These are phyloP conservation scores for Anastatus disparis DNA, from an alignment of 1,140 invertebrate genomes.

Conservation along the genomic window DNA sequence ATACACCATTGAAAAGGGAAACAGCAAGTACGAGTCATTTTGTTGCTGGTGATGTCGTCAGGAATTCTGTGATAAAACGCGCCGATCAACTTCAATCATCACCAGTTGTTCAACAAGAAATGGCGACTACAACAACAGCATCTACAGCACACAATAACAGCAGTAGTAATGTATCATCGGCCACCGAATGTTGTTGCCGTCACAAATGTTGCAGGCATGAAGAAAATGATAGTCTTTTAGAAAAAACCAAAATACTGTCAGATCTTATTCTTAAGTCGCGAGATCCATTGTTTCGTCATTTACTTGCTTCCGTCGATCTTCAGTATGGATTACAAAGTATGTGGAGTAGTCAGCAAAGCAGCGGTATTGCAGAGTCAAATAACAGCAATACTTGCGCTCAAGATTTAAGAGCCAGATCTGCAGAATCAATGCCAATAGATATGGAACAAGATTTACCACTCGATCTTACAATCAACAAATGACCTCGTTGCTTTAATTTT, in stretches of 20 bases:
- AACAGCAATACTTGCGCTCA: conserved; percentile 52
- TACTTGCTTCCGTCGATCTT: conserved; percentile 59
- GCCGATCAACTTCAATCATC: conserved; percentile 42
- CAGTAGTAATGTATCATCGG: not conserved
- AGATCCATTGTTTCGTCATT: conserved; percentile 60
- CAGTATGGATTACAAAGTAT: conserved; percentile 24
- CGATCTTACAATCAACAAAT: conserved; percentile 63
- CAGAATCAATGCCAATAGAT: conserved; percentile 52
- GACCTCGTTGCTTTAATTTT: conserved; percentile 35
- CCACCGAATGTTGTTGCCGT: conserved; percentile 55
- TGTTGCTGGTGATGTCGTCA: conserved; percentile 37
- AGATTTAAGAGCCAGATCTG: conserved; percentile 57
- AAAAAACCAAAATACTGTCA: conserved; percentile 63
- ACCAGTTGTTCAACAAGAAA: conserved; percentile 2
- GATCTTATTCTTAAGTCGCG: conserved; percentile 61
- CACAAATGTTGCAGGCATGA: conserved; percentile 61
- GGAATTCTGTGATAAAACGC: conserved; percentile 62
- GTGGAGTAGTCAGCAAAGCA: not conserved
- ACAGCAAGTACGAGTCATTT: conserved; percentile 13
- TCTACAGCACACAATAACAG: not conserved
- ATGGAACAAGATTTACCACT: conserved; percentile 64
- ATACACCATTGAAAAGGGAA: conserved; percentile 23
- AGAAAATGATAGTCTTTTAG: conserved; percentile 54
- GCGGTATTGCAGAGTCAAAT: not conserved
- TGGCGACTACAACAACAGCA: not conserved